Percentiles rank a stretch among this genome's conserved stretches.
These are phyloP conservation scores for Loriculus beryllinus DNA, from an alignment of 2,797 vertebrate species.

Conservation along the genomic window DNA sequence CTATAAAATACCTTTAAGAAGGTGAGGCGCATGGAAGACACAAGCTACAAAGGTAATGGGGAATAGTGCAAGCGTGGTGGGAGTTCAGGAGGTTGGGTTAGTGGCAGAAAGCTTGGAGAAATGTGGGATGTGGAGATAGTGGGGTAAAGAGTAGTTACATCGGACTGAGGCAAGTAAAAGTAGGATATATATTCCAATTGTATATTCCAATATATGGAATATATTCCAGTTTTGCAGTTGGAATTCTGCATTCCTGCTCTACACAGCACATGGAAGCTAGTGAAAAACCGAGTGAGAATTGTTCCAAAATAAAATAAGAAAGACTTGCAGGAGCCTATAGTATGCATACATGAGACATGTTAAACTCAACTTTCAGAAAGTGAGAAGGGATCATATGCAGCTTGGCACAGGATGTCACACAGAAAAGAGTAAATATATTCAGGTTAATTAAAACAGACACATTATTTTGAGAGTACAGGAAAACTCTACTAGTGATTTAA, in stretches of 20 bases:
- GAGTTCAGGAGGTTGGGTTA: neutral
- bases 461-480: neutral
- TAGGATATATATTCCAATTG: neutral
- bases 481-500: neutral
- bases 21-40: neutral
- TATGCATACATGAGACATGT: accelerated
- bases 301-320: neutral
- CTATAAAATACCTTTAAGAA: accelerated
- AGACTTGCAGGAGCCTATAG: neutral
- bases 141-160: neutral
- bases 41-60: neutral
- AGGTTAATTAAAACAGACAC: neutral
- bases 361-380: neutral
- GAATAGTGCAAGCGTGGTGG: neutral
- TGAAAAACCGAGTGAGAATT: neutral
- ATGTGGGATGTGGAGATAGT: neutral
- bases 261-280: accelerated
- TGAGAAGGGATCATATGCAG: neutral
- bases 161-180: neutral
- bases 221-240: neutral
- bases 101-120: neutral
- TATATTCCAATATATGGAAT: neutral
- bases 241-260: neutral
- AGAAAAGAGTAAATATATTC: neutral
- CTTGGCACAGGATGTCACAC: neutral